Conservation (phyloP, 2,113 vertebrate species). For the Mirza zaza region DNA sequence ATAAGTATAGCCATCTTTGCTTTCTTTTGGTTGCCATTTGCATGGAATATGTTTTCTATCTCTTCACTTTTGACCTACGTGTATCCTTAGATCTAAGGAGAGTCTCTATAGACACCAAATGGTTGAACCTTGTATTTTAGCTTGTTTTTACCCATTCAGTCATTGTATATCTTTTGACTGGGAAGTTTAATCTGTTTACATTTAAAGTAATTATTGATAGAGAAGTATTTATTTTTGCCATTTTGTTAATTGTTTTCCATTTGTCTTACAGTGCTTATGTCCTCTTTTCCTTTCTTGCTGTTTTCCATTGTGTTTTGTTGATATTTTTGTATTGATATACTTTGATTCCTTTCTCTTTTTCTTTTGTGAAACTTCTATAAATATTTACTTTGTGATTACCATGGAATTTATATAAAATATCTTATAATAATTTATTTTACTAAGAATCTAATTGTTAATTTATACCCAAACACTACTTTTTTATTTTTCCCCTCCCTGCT, state of each 20-base stretch:
- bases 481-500: background rate
- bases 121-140: no score
- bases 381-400: no score
- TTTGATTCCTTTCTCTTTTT: background rate
- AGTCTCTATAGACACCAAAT: no score
- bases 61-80: background rate
- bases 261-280: background rate
- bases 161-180: no score
- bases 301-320: background rate
- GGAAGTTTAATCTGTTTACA: background rate
- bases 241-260: background rate
- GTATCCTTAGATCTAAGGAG: no score
- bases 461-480: no score
- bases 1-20: background rate
- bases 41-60: background rate
- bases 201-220: background rate
- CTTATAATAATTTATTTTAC: no score
- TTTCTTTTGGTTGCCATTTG: background rate
- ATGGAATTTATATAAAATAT: no score
- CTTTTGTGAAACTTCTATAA: background rate
- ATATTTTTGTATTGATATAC: background rate
- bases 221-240: background rate
- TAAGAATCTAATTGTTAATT: no score
- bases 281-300: background rate
- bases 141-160: no score